Base-by-base conservation (phyloP, 2,113 vertebrate genomes). In the Corythoichthys intestinalis region DNA sequence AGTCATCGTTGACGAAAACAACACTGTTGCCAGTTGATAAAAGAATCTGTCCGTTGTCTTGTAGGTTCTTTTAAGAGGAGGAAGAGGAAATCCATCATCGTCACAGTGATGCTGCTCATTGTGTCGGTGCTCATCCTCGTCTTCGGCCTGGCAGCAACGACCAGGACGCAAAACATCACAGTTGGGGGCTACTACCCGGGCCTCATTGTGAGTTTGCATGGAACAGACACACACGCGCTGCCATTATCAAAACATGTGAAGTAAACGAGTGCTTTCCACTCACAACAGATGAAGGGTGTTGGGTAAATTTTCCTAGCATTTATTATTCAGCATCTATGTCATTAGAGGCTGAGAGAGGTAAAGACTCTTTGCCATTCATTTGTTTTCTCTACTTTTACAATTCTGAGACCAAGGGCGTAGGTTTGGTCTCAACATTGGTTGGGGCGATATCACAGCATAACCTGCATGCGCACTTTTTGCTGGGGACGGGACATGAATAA, bases 141-240 rank as follows among this genome's bases (percentile, higher is more conserved):
- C 57, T 95, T 98, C 67, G 97, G 96, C 78, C 91, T 98, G 83
- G 96, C 96, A 13, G 97, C 97, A 44, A 98, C 96, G 49, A 98
- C 96, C 78, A 94, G 96, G 91, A 98, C 96, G 41, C 95, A 98
- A 91, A 98, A 99, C 93, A 96, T 98, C 87, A 96, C 96, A 1
- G 96, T 99, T 50, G 96, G 97, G 85, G 96, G 97, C 73, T 99
- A 99, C 91, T 99, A 99, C 88, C 95, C 97, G 0, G 97, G 97
- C 87, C 93, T 95, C 83, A 98, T 99, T 85, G 96, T 99, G 93
- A 98, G 97, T 96, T 90, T 14, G 56, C 56, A 58, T 14, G 61
- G 2, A 62, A 46, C 8, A n/a, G 17, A n/a, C 81, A 28, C 53
- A 2, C 14, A 74, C 72, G 67, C 60, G 0, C 67, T 52, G 58